phyloP scores from a whole-genome alignment of 2,113 vertebrate genomes.

The Nettapus auritus region DNA sequence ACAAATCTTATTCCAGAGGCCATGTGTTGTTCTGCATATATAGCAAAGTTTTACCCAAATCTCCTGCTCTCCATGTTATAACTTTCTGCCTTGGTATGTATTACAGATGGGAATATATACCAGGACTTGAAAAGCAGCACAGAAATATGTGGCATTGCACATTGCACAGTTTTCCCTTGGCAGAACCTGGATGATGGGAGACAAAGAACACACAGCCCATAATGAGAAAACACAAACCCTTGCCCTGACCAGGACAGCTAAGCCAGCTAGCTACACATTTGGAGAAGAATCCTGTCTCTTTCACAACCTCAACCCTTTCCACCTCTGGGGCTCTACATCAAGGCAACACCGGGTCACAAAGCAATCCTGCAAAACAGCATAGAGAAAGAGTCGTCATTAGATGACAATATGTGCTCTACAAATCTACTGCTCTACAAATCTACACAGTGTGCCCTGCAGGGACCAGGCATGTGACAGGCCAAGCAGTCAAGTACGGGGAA shows the following conservation, averaged over 20 bases:
- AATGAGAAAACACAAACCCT: neutral
- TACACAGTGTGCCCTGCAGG: neutral
- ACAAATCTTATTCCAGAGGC: neutral
- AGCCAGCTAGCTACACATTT: neutral
- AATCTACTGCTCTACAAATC: neutral
- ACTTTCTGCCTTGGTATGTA: neutral
- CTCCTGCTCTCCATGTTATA: neutral
- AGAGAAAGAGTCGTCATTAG: neutral
- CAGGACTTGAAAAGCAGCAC: neutral
- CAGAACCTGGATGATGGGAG: rapidly evolving
- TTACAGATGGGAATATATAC: neutral
- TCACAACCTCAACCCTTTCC: neutral
- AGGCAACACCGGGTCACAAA: neutral
- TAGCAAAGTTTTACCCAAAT: neutral
- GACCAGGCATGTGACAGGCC: neutral
- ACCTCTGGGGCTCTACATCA: neutral
- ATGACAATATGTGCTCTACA: neutral
- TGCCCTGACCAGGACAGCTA: neutral
- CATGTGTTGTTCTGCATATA: neutral
- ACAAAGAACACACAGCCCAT: neutral
- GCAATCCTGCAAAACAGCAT: neutral
- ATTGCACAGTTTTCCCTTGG: neutral
- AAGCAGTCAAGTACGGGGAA: neutral
- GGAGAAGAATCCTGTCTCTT: neutral
- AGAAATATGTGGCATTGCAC: neutral